Percentiles rank a stretch among this genome's conserved stretches.
These are phyloP conservation scores for Temnothorax rugatulus DNA, from an alignment of 2,888 invertebrate species.

Conservation along the genomic window DNA sequence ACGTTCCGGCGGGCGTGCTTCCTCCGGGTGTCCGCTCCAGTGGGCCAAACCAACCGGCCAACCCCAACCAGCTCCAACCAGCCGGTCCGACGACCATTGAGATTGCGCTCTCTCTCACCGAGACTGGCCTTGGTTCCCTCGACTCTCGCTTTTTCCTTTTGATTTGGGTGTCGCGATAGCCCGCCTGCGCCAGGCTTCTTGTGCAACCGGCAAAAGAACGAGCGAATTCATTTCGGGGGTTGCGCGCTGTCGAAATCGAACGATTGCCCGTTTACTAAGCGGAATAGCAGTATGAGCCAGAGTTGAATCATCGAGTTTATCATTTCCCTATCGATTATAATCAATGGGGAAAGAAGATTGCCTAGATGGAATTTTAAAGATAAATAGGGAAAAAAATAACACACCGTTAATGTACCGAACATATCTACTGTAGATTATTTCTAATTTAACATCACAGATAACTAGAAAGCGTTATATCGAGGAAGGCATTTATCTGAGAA, in stretches of 20 bases:
- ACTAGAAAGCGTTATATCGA: slow-evolving; percentile 23
- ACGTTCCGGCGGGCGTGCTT: slow-evolving; percentile 86
- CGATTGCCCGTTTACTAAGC: slow-evolving; percentile 5
- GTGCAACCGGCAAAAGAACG: slow-evolving; percentile 39
- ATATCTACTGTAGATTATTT: background rate
- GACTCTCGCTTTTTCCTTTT: slow-evolving; percentile 62
- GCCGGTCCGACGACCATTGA: slow-evolving; percentile 78
- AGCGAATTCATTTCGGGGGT: slow-evolving; percentile 62
- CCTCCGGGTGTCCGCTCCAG: slow-evolving; percentile 86
- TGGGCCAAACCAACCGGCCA: slow-evolving; percentile 84
- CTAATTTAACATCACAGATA: slow-evolving; percentile 32
- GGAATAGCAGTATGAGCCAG: background rate
- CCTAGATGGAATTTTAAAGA: background rate
- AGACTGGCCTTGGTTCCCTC: slow-evolving; percentile 62
- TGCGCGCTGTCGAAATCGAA: slow-evolving; percentile 45
- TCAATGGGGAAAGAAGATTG: background rate
- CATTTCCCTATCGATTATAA: background rate
- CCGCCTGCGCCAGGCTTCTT: slow-evolving; percentile 53
- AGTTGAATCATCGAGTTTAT: background rate
- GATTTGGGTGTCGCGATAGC: slow-evolving; percentile 77
- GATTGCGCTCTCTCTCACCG: slow-evolving; percentile 77
- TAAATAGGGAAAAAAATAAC: background rate
- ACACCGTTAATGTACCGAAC: background rate
- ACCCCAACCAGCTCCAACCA: slow-evolving; percentile 75
- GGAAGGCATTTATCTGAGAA: slow-evolving; percentile 40